Conservation (phyloP, 2,113 vertebrate species). For the Trogon melanurus region DNA sequence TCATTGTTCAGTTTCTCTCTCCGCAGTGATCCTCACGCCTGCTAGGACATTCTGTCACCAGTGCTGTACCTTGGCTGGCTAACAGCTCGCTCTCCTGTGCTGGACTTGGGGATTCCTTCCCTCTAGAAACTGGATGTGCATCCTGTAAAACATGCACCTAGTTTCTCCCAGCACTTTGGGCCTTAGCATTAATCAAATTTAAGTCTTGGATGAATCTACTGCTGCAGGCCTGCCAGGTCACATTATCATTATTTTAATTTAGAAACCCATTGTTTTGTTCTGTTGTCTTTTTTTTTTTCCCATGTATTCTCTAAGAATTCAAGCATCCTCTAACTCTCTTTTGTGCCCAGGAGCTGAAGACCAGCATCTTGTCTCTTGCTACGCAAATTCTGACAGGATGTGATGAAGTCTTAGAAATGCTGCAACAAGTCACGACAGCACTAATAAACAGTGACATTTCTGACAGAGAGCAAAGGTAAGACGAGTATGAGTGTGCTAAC, state of each 20-base stretch:
- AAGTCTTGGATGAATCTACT: slow-evolving; percentile 62
- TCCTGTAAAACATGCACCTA: slow-evolving; percentile 64
- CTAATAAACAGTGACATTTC: slow-evolving; percentile 92
- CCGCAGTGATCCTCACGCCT: slow-evolving; percentile 72
- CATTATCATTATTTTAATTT: slow-evolving; percentile 70
- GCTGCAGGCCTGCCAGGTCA: slow-evolving; percentile 71
- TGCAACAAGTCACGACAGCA: slow-evolving; percentile 94
- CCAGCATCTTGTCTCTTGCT: slow-evolving; percentile 92
- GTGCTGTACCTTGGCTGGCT: slow-evolving; percentile 75
- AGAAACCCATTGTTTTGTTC: slow-evolving; percentile 59
- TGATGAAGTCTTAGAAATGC: slow-evolving; percentile 96
- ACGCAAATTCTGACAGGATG: slow-evolving; percentile 95
- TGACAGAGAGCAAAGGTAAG: slow-evolving; percentile 92
- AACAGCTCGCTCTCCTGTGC: slow-evolving; percentile 66
- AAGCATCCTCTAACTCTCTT: slow-evolving; percentile 3
- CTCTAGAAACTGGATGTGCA: slow-evolving; percentile 70
- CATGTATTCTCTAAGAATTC: background rate
- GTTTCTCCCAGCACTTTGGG: slow-evolving; percentile 72
- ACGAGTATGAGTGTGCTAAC: background rate
- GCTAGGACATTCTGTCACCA: slow-evolving; percentile 73
- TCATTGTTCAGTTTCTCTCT: slow-evolving; percentile 80
- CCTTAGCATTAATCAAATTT: slow-evolving; percentile 65
- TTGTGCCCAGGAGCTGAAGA: slow-evolving; percentile 89
- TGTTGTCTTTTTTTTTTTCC: background rate
- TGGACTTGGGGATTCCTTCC: slow-evolving; percentile 69